Conservation (phyloP, 2,113 vertebrate species). For the Ammospiza nelsoni region DNA sequence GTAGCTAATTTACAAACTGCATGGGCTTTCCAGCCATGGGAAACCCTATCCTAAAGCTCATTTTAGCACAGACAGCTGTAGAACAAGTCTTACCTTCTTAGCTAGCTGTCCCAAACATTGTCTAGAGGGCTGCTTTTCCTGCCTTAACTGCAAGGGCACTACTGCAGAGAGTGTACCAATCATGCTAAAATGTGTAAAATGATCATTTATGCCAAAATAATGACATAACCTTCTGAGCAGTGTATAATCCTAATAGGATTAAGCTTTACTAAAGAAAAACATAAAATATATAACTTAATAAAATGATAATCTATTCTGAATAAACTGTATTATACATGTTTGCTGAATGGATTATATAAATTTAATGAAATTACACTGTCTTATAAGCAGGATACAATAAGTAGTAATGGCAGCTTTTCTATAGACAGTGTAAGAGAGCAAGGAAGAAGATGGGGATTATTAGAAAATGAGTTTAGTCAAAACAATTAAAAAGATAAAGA, state of each 20-base stretch:
- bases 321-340: slow-evolving; percentile 53
- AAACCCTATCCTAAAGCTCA: slow-evolving; percentile 43
- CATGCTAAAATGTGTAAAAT: slow-evolving; percentile 62
- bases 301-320: slow-evolving; percentile 53
- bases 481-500: slow-evolving; percentile 39
- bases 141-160: not conserved
- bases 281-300: slow-evolving; percentile 55
- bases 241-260: slow-evolving; percentile 52
- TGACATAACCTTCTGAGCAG: slow-evolving; percentile 19
- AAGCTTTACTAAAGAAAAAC: slow-evolving; percentile 53
- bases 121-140: slow-evolving; percentile 22
- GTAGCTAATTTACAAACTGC: not conserved
- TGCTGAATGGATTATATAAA: slow-evolving; percentile 51
- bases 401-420: slow-evolving; percentile 60
- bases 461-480: slow-evolving; percentile 53
- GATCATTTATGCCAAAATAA: slow-evolving; percentile 60
- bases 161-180: slow-evolving; percentile 1
- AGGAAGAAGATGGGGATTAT: slow-evolving; percentile 37
- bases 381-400: slow-evolving; percentile 63
- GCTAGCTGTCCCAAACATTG: slow-evolving; percentile 4
- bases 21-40: slow-evolving; percentile 9
- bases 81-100: slow-evolving; percentile 4
- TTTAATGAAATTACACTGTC: slow-evolving; percentile 59
- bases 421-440: not conserved
- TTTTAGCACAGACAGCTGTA: slow-evolving; percentile 45